phyloP scores from a whole-genome alignment of 2,888 invertebrate species.

The Lissonota sp. region DNA sequence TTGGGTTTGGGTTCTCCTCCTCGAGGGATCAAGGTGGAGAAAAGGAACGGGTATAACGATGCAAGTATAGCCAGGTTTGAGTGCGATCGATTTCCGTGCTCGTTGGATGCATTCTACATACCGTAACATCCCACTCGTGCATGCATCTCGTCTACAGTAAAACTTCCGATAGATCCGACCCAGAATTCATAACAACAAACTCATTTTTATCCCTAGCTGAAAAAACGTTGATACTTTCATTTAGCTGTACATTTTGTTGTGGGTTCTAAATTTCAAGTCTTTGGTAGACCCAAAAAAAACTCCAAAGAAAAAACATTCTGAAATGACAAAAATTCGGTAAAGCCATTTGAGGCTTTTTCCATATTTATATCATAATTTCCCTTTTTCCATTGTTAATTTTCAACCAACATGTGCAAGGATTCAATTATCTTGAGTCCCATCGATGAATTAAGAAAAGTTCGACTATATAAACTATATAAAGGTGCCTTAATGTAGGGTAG shows the following conservation, averaged over 20 bases:
- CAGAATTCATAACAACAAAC: no score
- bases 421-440: not conserved
- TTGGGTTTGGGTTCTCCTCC: conserved; percentile 35
- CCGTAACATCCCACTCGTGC: conserved; percentile 12
- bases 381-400: not conserved
- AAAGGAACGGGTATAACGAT: conserved; percentile 15
- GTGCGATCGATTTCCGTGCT: conserved; percentile 50
- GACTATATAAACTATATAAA: conserved; percentile 44
- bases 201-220: no score
- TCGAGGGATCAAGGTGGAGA: conserved; percentile 8
- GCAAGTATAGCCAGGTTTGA: conserved; percentile 29
- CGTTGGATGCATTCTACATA: conserved; percentile 36
- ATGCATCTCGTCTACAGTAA: conserved; percentile 15
- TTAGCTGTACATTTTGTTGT: no score
- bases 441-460: conserved; percentile 12
- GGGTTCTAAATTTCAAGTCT: no score
- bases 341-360: no score
- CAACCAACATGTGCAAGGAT: not conserved
- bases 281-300: no score
- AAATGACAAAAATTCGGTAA: no score
- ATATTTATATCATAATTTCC: no score
- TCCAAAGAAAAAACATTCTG: no score
- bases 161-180: conserved; percentile 10
- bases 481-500: conserved; percentile 62
- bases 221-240: no score